A percentile compares a stretch with the other conserved stretches of the same genome.
Evolutionary conservation across 2,888 invertebrate species (phyloP).

Genomic region (Agrochola circellaris): DNA sequence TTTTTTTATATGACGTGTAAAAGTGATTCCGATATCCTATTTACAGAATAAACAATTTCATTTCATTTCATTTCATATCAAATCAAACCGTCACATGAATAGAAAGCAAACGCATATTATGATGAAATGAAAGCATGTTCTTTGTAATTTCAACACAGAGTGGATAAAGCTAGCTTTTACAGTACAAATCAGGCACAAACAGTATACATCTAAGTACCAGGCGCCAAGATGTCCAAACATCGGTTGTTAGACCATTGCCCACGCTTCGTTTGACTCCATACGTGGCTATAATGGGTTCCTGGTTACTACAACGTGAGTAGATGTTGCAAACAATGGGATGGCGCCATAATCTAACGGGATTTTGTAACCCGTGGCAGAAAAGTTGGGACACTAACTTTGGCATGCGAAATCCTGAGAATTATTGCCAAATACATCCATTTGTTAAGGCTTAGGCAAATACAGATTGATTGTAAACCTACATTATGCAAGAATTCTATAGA

Average conservation of each 20-base stretch:
- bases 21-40: too few relatives aligned
- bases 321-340: slow-evolving; percentile 43
- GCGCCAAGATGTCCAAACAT: slow-evolving; percentile 45
- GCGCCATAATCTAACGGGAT: slow-evolving; percentile 29
- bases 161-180: too few relatives aligned
- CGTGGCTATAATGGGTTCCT: slow-evolving; percentile 70
- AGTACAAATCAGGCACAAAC: not conserved
- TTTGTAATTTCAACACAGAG: not conserved
- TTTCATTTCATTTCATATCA: not conserved
- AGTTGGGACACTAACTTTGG: slow-evolving; percentile 6
- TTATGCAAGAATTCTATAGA: not conserved
- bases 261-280: slow-evolving; percentile 61
- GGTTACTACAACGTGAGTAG: slow-evolving; percentile 52
- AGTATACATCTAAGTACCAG: not conserved
- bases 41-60: too few relatives aligned
- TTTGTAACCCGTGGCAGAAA: slow-evolving; percentile 32
- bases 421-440: not conserved
- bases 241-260: slow-evolving; percentile 58
- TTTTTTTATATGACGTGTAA: too few relatives aligned
- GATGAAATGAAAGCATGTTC: not conserved
- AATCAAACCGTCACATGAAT: not conserved
- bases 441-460: not conserved
- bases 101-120: not conserved
- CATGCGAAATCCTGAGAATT: not conserved
- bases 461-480: too few relatives aligned